Percentiles rank a stretch among this genome's conserved stretches.
These are phyloP conservation scores for Napeogenes inachia DNA, from an alignment of 2,888 invertebrate genomes.

Conservation along the genomic window DNA sequence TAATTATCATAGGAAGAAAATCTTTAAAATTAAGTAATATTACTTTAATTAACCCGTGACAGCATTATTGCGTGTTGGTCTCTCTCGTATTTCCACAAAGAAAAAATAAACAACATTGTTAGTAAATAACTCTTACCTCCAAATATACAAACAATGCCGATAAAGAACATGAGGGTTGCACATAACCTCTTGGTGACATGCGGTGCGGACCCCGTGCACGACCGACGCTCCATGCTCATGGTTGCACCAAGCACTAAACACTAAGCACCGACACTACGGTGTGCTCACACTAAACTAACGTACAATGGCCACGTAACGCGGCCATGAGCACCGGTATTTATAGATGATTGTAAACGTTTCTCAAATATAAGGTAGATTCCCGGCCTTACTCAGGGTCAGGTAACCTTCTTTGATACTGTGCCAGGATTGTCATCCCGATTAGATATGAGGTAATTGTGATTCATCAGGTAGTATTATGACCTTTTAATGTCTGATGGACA, in stretches of 20 bases:
- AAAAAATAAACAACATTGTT: slow-evolving; percentile 26
- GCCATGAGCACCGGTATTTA: slow-evolving; percentile 58
- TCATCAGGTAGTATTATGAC: neutral
- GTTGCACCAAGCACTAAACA: slow-evolving; percentile 20
- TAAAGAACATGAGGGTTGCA: slow-evolving; percentile 53
- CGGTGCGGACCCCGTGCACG: slow-evolving; percentile 48
- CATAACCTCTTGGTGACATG: slow-evolving; percentile 59
- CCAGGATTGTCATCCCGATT: slow-evolving; percentile 16
- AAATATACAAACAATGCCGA: slow-evolving; percentile 58
- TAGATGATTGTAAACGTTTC: slow-evolving; percentile 41
- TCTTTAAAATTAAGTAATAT: neutral
- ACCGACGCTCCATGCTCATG: slow-evolving; percentile 49
- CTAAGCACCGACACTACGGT: slow-evolving; percentile 16
- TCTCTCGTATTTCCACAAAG: neutral
- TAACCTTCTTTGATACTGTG: slow-evolving; percentile 23
- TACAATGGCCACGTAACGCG: slow-evolving; percentile 36
- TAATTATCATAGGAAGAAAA: no score
- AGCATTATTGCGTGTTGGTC: no score
- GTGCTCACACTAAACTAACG: slow-evolving; percentile 18
- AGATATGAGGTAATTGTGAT: neutral
- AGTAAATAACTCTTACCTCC: slow-evolving; percentile 59
- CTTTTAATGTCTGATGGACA: no score
- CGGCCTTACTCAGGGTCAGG: slow-evolving; percentile 23
- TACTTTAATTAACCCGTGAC: neutral
- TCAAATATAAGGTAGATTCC: slow-evolving; percentile 13